Evolutionary conservation across 1,140 invertebrate species (phyloP).

Genomic region (Achroia grisella): DNA sequence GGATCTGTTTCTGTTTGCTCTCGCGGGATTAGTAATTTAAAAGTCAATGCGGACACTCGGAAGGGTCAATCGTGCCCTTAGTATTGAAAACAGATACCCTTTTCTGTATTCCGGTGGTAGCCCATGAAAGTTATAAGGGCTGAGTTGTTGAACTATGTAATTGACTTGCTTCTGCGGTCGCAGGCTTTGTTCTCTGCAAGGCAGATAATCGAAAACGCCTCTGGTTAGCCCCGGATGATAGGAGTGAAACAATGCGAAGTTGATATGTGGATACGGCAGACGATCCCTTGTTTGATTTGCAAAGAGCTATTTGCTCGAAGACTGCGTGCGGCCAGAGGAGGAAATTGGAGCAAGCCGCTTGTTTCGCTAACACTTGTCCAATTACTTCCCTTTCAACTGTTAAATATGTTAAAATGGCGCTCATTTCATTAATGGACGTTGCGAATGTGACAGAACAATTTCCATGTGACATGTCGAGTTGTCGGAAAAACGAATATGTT

Average conservation of each 20-base stretch:
- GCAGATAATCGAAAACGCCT: conserved; percentile 71
- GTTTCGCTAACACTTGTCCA: conserved; percentile 57
- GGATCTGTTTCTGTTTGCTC: conserved; percentile 61
- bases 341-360: conserved; percentile 56
- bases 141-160: conserved; percentile 73
- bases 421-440: conserved; percentile 42
- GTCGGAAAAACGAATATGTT: conserved; percentile 58
- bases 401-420: conserved; percentile 41
- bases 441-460: conserved; percentile 43
- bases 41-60: conserved; percentile 72
- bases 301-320: conserved; percentile 67
- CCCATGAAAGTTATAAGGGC: conserved; percentile 71
- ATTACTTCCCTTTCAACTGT: conserved; percentile 54
- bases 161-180: conserved; percentile 69
- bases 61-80: conserved; percentile 63
- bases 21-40: conserved; percentile 72
- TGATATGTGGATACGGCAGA: conserved; percentile 67
- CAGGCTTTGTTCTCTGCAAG: conserved; percentile 63
- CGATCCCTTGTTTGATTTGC: conserved; percentile 70
- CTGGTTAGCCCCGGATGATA: conserved; percentile 57
- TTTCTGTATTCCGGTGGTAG: conserved; percentile 69
- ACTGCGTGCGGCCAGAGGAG: conserved; percentile 52
- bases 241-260: conserved; percentile 66
- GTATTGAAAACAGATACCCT: conserved; percentile 72
- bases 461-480: conserved; percentile 37